Base-by-base conservation (phyloP, 2,113 vertebrate genomes). In the Sebastes schlegelii region DNA sequence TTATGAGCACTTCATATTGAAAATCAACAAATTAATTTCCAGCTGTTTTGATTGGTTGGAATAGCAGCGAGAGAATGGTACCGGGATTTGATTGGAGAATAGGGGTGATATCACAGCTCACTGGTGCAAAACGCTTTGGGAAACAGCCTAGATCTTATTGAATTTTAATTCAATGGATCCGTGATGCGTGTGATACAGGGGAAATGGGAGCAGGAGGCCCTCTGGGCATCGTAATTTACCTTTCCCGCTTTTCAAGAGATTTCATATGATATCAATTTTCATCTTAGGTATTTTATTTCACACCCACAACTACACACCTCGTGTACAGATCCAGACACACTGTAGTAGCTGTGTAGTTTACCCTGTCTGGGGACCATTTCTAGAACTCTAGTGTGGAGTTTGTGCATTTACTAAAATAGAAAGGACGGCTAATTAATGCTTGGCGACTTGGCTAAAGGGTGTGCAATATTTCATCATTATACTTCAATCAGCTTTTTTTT, bases 141-240 rank as follows among this genome's bases (percentile, higher is more conserved):
- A 93, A 92, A 93, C 89, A 89, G 89, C 83, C 79, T 54, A 74
- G 89, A 90, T 91, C 77, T 90, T 92, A 94, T 94, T 93, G 86
- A 93, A 94, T 92, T 91, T 93, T 92, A 93, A 95, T 93, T 93
- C 90, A 89, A 61, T 88, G 91, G 83, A 55, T 86, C 90, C 79
- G 85, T 83, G 87, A 84, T 88, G 91, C 87, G 54, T 90, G 58
- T 76, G 89, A 91, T 92, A 77, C 77, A 48, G 58, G 74, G 80
- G 82, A 86, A 77, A 77, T 34, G 70, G 75, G 70, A 84, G 80
- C 80, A 77, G 71, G 23, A 78, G 76, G 81, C 82, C 90, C 67
- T 86, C 83, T 58, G 80, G 77, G 88, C 63, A 82, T 85, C 57
- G 45, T 79, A 80, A 86, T 89, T 75, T 61, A 83, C 52, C 72